phyloP scores from a whole-genome alignment of 2,113 vertebrate genomes.

The Phaetusa simplex region DNA sequence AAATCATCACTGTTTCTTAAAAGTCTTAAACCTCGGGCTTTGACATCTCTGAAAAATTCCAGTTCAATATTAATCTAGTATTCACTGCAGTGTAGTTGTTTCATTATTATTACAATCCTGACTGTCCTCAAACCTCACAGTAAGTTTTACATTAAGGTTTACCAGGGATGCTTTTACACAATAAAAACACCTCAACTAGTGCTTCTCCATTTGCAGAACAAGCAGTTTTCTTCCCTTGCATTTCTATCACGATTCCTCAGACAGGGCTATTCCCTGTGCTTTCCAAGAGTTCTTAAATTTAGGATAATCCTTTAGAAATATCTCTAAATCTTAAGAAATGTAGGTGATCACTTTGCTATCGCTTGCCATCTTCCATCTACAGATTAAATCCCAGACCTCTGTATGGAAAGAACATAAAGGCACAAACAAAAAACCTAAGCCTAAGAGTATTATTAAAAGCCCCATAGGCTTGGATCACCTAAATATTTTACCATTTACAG shows the following conservation, averaged over 20 bases:
- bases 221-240: background rate
- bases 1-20: background rate
- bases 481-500: background rate
- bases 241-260: accelerated
- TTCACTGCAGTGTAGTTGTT: background rate
- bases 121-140: background rate
- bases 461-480: background rate
- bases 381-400: background rate
- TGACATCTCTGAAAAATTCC: background rate
- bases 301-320: background rate
- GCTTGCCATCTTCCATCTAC: background rate
- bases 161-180: background rate
- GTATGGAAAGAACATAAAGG: background rate
- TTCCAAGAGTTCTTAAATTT: background rate
- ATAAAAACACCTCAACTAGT: background rate
- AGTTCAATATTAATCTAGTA: background rate
- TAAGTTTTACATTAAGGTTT: background rate
- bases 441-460: background rate
- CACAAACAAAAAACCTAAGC: background rate
- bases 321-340: background rate
- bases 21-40: background rate
- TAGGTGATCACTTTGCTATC: background rate
- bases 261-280: background rate
- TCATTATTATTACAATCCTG: background rate
- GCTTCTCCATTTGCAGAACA: background rate